Evolutionary conservation across 2,113 vertebrate species (phyloP).

Genomic region (mouse (Mus musculus)): DNA sequence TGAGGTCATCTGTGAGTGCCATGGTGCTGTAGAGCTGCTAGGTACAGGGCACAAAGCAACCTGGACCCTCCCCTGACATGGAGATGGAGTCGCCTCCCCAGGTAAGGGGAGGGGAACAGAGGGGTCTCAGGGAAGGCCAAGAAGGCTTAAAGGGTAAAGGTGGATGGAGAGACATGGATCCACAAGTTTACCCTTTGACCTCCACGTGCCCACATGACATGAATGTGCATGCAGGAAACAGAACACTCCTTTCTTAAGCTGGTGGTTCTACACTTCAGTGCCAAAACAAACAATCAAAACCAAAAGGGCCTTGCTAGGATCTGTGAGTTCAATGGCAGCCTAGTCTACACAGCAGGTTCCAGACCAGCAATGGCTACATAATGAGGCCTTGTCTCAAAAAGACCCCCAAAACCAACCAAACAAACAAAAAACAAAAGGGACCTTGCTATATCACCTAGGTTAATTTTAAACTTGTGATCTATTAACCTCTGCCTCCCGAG

Average conservation of each 20-base stretch:
- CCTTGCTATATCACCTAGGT: neutral
- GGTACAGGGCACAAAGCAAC: no score
- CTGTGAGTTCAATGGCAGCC: neutral
- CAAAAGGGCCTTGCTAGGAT: neutral
- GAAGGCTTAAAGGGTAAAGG: neutral
- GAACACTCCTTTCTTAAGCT: neutral
- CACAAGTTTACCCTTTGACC: neutral
- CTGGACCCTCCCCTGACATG: no score
- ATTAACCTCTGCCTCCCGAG: neutral
- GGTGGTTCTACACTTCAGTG: neutral
- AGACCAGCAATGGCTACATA: neutral
- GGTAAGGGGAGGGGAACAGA: neutral
- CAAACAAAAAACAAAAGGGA: neutral
- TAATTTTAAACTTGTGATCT: neutral
- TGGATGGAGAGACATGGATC: neutral
- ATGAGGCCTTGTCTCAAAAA: neutral
- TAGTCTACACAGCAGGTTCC: neutral
- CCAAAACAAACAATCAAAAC: neutral
- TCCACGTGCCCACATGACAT: neutral
- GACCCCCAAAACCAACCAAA: neutral
- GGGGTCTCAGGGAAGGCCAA: neutral
- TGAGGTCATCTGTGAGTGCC: neutral
- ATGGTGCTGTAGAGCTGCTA: neutral
- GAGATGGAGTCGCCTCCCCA: neutral
- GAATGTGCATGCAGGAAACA: neutral